Conservation (phyloP, 1,140 invertebrate species). For the Agrypnia vestita region DNA sequence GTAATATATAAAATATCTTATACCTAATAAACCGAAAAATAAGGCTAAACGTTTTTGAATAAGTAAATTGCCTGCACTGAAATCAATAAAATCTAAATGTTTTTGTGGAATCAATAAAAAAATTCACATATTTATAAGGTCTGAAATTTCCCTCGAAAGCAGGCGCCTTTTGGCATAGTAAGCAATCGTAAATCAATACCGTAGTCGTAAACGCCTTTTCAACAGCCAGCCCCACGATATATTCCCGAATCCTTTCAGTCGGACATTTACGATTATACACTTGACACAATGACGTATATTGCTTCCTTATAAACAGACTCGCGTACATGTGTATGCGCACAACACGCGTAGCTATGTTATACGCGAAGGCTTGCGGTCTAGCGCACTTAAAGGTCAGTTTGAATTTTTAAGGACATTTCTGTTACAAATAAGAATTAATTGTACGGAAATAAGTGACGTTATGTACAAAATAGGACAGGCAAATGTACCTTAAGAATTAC, state of each 20-base stretch:
- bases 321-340: background rate
- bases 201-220: slow-evolving; percentile 42
- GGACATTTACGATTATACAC: slow-evolving; percentile 49
- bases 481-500: too few relatives aligned
- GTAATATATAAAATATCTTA: too few relatives aligned
- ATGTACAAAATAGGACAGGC: too few relatives aligned
- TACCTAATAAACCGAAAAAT: too few relatives aligned
- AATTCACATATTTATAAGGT: background rate
- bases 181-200: slow-evolving; percentile 37
- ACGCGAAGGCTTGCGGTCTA: background rate
- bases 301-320: slow-evolving; percentile 29
- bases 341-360: background rate
- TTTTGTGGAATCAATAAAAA: background rate
- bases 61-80: too few relatives aligned
- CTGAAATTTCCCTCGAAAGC: background rate
- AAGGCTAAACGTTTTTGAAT: too few relatives aligned
- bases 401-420: background rate
- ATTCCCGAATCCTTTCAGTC: slow-evolving; percentile 45
- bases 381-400: background rate
- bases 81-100: too few relatives aligned
- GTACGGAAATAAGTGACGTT: too few relatives aligned
- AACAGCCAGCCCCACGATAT: slow-evolving; percentile 35
- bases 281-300: slow-evolving; percentile 49
- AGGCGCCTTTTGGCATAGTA: background rate
- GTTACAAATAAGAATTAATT: too few relatives aligned